phyloP scores from a whole-genome alignment of 2,797 vertebrate species.

The Neosilurus hyrtlii region DNA sequence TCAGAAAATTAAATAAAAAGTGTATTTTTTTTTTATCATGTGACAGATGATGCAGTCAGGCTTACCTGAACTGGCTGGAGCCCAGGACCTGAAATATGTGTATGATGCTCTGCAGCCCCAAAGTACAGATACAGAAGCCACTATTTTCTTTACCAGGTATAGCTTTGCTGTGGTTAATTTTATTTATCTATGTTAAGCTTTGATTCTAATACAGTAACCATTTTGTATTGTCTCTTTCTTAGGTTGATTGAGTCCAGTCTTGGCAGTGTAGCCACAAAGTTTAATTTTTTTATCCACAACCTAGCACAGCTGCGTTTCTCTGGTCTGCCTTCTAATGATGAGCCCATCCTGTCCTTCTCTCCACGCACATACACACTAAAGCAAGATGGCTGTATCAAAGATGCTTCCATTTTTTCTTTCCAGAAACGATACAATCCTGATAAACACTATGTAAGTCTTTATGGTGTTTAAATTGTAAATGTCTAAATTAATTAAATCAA shows the following conservation, averaged over 20 bases:
- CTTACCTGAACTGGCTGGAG: conserved; percentile 86
- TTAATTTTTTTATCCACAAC: conserved; percentile 99
- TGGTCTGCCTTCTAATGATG: conserved; percentile 90
- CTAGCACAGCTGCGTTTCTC: conserved; percentile 95
- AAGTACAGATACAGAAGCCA: conserved; percentile 94
- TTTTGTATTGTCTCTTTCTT: neutral
- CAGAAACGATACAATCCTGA: conserved; percentile 99
- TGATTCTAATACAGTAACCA: neutral
- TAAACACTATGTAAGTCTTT: conserved; percentile 89
- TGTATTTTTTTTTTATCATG: neutral
- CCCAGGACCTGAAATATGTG: conserved; percentile 94
- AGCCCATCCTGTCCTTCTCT: conserved; percentile 93
- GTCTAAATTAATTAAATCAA: neutral
- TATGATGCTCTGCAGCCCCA: conserved; percentile 93
- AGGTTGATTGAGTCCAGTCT: conserved; percentile 96
- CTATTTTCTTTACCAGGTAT: conserved; percentile 96
- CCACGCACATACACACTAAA: conserved; percentile 91
- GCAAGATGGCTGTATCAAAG: conserved; percentile 88
- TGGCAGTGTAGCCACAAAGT: conserved; percentile 96
- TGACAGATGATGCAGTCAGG: conserved; percentile 93
- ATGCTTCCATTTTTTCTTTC: conserved; percentile 92
- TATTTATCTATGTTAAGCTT: neutral
- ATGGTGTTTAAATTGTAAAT: neutral
- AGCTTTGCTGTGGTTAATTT: conserved; percentile 24
- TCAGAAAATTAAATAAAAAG: neutral